A percentile compares a stretch with the other conserved stretches of the same genome.
phyloP scores from a whole-genome alignment of 2,888 invertebrate species.

The Masnerella sp. region DNA sequence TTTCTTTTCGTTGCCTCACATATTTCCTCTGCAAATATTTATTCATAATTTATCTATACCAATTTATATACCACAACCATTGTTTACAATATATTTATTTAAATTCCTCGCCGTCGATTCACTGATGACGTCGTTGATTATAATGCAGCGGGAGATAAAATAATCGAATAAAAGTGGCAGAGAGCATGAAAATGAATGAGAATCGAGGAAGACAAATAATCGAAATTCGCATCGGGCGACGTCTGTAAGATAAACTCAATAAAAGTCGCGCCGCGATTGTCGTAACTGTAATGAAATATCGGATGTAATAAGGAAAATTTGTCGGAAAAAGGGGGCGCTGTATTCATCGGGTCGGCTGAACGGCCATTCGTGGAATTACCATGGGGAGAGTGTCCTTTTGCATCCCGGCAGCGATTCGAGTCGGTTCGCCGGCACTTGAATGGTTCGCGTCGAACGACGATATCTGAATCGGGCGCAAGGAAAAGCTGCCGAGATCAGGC shows the following conservation, averaged over 20 bases:
- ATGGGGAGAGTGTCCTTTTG: conserved; percentile 49
- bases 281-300: conserved; percentile 34
- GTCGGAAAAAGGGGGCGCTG: conserved; percentile 11
- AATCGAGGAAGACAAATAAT: not conserved
- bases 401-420: conserved; percentile 45
- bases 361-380: conserved; percentile 50
- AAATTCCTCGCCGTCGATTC: too few relatives aligned
- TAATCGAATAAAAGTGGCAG: not conserved
- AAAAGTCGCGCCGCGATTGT: conserved; percentile 5
- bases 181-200: not conserved
- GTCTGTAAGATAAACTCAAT: not conserved
- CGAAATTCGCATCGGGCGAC: not conserved
- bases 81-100: too few relatives aligned
- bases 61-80: too few relatives aligned
- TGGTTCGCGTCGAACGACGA: conserved; percentile 52
- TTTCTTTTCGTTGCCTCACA: too few relatives aligned
- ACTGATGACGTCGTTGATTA: too few relatives aligned
- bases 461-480: conserved; percentile 52
- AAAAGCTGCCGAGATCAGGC: conserved; percentile 57
- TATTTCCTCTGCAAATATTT: too few relatives aligned
- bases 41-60: too few relatives aligned
- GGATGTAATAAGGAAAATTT: conserved; percentile 37
- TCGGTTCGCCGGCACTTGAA: conserved; percentile 51
- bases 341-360: conserved; percentile 38
- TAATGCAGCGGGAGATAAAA: too few relatives aligned